Percentiles rank a stretch among this genome's conserved stretches.
Conservation (phyloP, 2,888 invertebrate species). For the Drosophila anomelani region DNA sequence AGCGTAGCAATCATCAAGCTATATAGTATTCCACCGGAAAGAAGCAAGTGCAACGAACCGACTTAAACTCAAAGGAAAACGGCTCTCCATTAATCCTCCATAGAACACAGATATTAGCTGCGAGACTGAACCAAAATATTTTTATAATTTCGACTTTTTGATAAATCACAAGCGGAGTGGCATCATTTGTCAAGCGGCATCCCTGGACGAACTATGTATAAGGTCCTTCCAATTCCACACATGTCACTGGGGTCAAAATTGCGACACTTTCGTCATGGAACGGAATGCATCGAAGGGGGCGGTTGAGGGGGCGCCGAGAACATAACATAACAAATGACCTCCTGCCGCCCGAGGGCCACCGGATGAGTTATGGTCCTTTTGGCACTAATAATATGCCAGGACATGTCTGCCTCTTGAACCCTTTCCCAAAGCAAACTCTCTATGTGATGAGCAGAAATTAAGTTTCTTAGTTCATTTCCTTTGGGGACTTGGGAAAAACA, state of each 20-base stretch:
- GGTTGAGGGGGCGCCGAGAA: background rate
- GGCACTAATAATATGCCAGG: conserved; percentile 62
- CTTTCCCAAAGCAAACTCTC: conserved; percentile 32
- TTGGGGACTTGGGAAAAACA: conserved; percentile 25
- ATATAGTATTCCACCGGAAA: background rate
- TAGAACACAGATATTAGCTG: conserved; percentile 36
- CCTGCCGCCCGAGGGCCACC: conserved; percentile 43
- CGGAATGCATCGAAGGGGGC: conserved; percentile 24
- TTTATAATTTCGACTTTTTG: conserved; percentile 64
- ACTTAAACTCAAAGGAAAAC: conserved; percentile 3
- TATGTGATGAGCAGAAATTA: conserved; percentile 40
- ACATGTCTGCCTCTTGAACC: conserved; percentile 58
- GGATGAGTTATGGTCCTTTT: conserved; percentile 65
- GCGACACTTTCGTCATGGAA: conserved; percentile 74
- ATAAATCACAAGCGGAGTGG: conserved; percentile 68
- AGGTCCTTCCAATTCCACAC: conserved; percentile 37
- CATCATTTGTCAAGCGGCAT: conserved; percentile 70
- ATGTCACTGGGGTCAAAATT: conserved; percentile 59
- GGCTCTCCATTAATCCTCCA: conserved; percentile 33
- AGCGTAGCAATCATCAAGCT: conserved; percentile 32
- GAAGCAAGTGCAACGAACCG: conserved; percentile 34
- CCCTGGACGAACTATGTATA: conserved; percentile 43
- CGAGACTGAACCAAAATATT: conserved; percentile 30
- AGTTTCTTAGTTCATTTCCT: conserved; percentile 28
- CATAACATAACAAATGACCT: conserved; percentile 71